A percentile compares a stretch with the other conserved stretches of the same genome.
Conservation (phyloP, 2,797 vertebrate species). For the Zalophus californianus region DNA sequence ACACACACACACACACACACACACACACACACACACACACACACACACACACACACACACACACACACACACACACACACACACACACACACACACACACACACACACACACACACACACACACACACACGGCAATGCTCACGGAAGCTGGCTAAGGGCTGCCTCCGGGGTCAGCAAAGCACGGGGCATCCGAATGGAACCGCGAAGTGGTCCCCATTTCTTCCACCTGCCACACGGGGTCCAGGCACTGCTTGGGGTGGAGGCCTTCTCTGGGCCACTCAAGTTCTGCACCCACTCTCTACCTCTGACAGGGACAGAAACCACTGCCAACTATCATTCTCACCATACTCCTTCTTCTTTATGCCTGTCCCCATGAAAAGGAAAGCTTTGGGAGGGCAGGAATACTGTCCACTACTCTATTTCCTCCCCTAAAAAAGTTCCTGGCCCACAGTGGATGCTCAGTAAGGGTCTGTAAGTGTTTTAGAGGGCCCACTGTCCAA, state of each 20-base stretch:
- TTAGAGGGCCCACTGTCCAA: neutral
- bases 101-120: neutral
- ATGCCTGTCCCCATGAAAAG: neutral
- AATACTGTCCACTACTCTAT: neutral
- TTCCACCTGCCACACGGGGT: rapidly evolving
- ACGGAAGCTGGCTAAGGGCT: neutral
- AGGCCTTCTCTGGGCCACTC: rapidly evolving
- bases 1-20: no score
- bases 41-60: neutral
- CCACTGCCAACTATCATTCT: neutral
- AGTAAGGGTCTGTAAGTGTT: neutral
- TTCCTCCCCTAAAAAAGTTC: neutral
- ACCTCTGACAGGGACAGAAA: neutral
- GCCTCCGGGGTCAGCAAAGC: neutral
- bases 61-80: neutral
- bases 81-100: neutral
- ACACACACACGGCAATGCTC: neutral
- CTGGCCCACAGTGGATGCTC: neutral
- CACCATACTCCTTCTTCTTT: neutral
- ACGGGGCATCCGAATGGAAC: rapidly evolving
- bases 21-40: neutral
- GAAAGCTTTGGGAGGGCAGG: neutral
- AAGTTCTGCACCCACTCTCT: neutral
- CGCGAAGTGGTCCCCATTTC: neutral
- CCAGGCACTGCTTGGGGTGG: rapidly evolving